Percentiles rank a stretch among this genome's conserved stretches.
Conservation (phyloP, 2,888 invertebrate genomes). For the Hydriomena furcata region DNA sequence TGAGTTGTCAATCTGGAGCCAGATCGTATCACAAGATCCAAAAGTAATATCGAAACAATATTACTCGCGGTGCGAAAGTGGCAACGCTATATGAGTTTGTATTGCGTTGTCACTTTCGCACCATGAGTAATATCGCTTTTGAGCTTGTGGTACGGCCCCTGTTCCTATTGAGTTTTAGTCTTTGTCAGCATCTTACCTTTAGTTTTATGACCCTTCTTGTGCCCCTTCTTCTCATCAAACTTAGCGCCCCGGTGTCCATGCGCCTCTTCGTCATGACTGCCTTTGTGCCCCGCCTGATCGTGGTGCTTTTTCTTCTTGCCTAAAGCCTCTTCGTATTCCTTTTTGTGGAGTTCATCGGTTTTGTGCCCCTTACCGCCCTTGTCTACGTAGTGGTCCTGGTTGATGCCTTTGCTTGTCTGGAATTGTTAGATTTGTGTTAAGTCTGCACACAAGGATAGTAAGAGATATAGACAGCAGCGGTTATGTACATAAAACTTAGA, state of each 20-base stretch:
- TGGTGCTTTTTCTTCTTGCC: slow-evolving; percentile 86
- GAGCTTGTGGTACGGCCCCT: no score
- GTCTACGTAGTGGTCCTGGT: slow-evolving; percentile 83
- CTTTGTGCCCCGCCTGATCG: slow-evolving; percentile 85
- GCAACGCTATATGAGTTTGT: no score
- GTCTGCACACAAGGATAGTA: background rate
- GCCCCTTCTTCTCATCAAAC: slow-evolving; percentile 89
- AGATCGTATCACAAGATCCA: no score
- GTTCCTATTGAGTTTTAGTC: no score
- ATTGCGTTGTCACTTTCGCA: no score
- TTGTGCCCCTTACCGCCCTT: slow-evolving; percentile 84
- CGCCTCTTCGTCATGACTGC: slow-evolving; percentile 86
- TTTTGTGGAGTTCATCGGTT: slow-evolving; percentile 82
- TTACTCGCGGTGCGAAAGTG: no score
- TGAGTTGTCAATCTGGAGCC: no score
- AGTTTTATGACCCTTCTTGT: slow-evolving; percentile 90
- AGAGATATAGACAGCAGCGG: no score
- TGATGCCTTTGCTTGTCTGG: slow-evolving; percentile 82
- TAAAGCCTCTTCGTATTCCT: slow-evolving; percentile 84
- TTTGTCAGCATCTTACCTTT: slow-evolving; percentile 73
- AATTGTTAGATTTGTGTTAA: slow-evolving; percentile 31
- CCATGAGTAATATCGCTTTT: no score
- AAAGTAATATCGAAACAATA: no score
- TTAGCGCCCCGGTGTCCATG: slow-evolving; percentile 87
- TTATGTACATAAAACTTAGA: no score